Evolutionary conservation across 1,140 invertebrate species (phyloP).

Genomic region (Leptinotarsa undecemlineata): DNA sequence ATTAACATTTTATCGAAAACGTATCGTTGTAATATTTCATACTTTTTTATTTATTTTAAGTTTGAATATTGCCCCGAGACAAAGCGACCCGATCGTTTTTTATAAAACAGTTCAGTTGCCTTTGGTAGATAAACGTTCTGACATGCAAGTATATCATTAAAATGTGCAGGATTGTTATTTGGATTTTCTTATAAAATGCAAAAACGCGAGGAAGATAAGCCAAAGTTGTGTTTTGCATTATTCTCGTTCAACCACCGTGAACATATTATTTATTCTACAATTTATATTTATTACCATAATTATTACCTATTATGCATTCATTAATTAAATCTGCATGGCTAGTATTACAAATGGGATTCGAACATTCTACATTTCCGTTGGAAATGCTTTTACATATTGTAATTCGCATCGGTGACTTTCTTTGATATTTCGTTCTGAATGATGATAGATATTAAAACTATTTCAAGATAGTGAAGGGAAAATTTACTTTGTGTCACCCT

Average conservation of each 20-base stretch:
- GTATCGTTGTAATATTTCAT: background rate
- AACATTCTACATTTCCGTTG: background rate
- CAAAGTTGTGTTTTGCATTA: slow-evolving; percentile 15
- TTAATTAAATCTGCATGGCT: slow-evolving; percentile 5
- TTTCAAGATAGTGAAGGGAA: too few relatives aligned
- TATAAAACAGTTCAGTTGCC: slow-evolving; percentile 16
- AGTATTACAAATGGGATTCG: slow-evolving; percentile 1
- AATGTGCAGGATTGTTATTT: slow-evolving; percentile 26
- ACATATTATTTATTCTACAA: slow-evolving; percentile 16
- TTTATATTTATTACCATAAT: slow-evolving; percentile 20
- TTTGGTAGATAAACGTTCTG: slow-evolving; percentile 22
- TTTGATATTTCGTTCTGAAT: background rate
- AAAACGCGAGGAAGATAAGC: slow-evolving; percentile 14
- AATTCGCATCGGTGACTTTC: background rate
- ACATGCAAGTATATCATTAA: slow-evolving; percentile 24
- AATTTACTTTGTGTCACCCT: too few relatives aligned
- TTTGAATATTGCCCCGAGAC: background rate
- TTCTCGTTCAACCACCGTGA: slow-evolving; percentile 22
- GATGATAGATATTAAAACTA: too few relatives aligned
- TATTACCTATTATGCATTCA: slow-evolving; percentile 15
- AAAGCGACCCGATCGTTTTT: background rate
- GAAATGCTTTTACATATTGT: background rate
- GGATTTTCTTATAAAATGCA: slow-evolving; percentile 24
- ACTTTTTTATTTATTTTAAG: background rate
- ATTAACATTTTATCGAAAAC: slow-evolving; percentile 2